Percentiles rank a stretch among this genome's conserved stretches.
Conservation (phyloP, 2,113 vertebrate species). For the Rynchops niger region DNA sequence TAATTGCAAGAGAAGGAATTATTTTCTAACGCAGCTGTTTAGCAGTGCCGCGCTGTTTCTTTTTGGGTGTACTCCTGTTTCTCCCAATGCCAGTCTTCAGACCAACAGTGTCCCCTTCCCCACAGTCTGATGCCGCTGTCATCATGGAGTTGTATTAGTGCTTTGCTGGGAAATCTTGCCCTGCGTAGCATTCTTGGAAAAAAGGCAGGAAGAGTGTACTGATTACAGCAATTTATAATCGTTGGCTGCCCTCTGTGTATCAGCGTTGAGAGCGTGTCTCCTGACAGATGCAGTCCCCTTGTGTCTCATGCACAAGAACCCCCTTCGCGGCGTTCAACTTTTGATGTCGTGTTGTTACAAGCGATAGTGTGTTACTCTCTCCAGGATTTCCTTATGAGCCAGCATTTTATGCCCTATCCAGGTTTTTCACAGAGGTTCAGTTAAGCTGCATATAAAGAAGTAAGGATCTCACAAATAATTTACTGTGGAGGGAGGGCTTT, state of each 20-base stretch:
- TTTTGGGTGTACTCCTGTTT: background rate
- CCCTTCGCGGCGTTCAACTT: background rate
- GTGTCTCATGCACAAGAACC: background rate
- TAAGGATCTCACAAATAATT: background rate
- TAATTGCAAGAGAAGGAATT: constrained; percentile 73
- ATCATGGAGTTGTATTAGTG: accelerated
- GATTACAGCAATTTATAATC: background rate
- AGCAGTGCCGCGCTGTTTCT: background rate
- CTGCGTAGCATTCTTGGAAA: background rate
- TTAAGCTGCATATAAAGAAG: background rate
- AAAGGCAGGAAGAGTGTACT: background rate
- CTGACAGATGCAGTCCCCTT: background rate
- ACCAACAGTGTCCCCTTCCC: background rate
- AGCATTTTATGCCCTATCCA: background rate
- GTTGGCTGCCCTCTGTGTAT: background rate
- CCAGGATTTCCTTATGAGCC: background rate
- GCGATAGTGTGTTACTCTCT: background rate
- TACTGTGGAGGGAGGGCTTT: background rate
- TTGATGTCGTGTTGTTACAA: background rate
- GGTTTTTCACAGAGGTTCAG: background rate
- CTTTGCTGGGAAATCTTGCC: background rate
- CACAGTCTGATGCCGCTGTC: background rate
- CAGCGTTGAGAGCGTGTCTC: background rate
- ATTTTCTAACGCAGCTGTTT: constrained; percentile 67
- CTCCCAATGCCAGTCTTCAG: background rate